Evolutionary conservation across 2,888 invertebrate species (phyloP), one percentile per base, ranked within the genome.

Genomic region (Tachina grossa): DNA sequence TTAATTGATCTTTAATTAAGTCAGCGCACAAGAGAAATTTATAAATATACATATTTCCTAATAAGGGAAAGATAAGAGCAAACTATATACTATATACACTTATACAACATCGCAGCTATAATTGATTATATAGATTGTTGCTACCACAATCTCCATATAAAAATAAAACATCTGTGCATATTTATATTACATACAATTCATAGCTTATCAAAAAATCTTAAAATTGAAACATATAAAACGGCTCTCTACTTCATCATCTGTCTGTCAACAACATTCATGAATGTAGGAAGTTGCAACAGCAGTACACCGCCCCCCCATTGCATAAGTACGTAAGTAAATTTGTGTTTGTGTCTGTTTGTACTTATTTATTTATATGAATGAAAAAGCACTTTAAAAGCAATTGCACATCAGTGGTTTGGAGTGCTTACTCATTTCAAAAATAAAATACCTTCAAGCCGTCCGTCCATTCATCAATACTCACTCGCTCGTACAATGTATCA

Each of bases 381-480:
- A 31, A 74, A 61, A 43, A 53, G 19, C 66, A 53, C 63, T 63
- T 79, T 19, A 61, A 77, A 74, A 74, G 19, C 66, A 74, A 74
- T 57, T 74, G 39, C 68, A 31, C 11, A 61, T n/a, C 57, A 61
- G 16, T 53, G 43, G 45, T 16, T 69, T 71, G 14, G 71, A 69
- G 43, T 61, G 69, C 49, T 16, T 22, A 31, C 31, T 51, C 51
- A 53, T 13, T 59, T 19, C 3, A 45, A n/a, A 16, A 53, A 66
- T 57, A 22, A 43, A 19, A 39, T 47, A 55, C 47, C 61, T 59
- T 57, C 45, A 16, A 55, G 41, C 45, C 22, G 57, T 51, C 39
- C 11, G 65, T 76, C 65, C 19, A 31, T 49, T 13, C 19, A 13
- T 69, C 43, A 39, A 57, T 72, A 19, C 13, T 13, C 47, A 13